Conservation (phyloP, 2,797 vertebrate genomes). For the Coregonus ussuriensis region DNA sequence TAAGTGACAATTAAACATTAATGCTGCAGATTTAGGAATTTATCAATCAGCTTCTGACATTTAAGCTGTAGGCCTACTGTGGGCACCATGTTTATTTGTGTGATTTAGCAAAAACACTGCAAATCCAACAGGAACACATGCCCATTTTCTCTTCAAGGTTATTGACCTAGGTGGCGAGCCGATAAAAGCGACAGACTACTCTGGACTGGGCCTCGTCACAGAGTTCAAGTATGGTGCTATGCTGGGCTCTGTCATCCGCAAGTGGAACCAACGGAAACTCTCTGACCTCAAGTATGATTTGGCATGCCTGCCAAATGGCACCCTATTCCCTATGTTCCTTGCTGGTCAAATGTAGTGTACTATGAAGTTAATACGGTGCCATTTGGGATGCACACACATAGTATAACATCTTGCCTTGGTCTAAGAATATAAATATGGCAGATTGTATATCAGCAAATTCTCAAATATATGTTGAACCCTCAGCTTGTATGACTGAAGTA, state of each 20-base stretch:
- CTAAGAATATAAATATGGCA: too few species aligned
- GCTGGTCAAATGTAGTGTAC: background rate
- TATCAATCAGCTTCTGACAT: background rate
- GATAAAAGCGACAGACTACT: constrained; percentile 67
- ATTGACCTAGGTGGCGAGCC: constrained; percentile 78
- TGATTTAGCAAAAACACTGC: background rate
- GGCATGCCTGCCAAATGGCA: background rate
- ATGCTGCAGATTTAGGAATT: too few species aligned
- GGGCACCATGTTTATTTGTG: background rate
- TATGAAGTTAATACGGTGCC: background rate
- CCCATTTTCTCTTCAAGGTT: constrained; percentile 53
- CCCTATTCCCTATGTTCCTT: too few species aligned
- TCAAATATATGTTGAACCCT: too few species aligned
- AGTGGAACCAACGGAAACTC: constrained; percentile 80
- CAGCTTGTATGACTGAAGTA: background rate
- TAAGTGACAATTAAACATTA: too few species aligned
- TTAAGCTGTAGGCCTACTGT: background rate
- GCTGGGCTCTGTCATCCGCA: constrained; percentile 78
- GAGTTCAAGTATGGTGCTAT: constrained; percentile 82
- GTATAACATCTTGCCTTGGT: too few species aligned
- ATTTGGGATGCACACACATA: too few species aligned
- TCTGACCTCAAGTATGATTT: constrained; percentile 73
- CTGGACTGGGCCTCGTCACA: constrained; percentile 76
- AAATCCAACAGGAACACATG: background rate
- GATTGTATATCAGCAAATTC: too few species aligned